These are phyloP conservation scores for Marasmarcha lunaedactyla DNA, from an alignment of 2,888 invertebrate species.

Conservation along the genomic window DNA sequence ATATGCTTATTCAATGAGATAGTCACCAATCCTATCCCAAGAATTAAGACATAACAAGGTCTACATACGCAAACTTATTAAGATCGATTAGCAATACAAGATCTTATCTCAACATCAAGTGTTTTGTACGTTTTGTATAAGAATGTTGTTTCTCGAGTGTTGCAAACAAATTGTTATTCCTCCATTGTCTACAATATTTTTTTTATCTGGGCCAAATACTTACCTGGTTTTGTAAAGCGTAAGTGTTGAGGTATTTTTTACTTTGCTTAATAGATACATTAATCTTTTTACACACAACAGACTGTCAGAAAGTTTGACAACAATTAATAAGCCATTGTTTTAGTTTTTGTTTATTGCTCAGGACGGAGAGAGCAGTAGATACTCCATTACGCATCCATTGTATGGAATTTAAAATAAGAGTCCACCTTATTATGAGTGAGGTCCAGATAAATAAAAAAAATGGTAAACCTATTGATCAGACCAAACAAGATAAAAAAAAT, in stretches of 20 bases:
- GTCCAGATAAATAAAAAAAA: too few relatives aligned
- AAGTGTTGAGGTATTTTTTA: constrained; percentile 9
- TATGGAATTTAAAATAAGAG: too few relatives aligned
- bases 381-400: too few relatives aligned
- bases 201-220: constrained; percentile 5
- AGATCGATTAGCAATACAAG: neutral
- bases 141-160: constrained; percentile 44
- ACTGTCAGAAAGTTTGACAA: constrained; percentile 27
- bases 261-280: constrained; percentile 8
- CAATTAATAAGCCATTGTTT: constrained; percentile 15
- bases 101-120: neutral
- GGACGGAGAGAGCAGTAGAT: too few relatives aligned
- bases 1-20: too few relatives aligned
- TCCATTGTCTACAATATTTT: constrained; percentile 43
- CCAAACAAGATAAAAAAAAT: too few relatives aligned
- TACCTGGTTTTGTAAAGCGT: neutral
- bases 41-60: too few relatives aligned
- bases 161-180: constrained; percentile 55
- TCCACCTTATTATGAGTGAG: too few relatives aligned
- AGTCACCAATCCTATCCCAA: too few relatives aligned
- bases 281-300: constrained; percentile 19
- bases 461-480: too few relatives aligned
- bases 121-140: neutral
- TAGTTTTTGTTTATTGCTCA: too few relatives aligned
- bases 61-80: too few relatives aligned